A percentile compares a stretch with the other conserved stretches of the same genome.
Conservation (phyloP, 2,113 vertebrate genomes). For the Rhynchomys soricoides region DNA sequence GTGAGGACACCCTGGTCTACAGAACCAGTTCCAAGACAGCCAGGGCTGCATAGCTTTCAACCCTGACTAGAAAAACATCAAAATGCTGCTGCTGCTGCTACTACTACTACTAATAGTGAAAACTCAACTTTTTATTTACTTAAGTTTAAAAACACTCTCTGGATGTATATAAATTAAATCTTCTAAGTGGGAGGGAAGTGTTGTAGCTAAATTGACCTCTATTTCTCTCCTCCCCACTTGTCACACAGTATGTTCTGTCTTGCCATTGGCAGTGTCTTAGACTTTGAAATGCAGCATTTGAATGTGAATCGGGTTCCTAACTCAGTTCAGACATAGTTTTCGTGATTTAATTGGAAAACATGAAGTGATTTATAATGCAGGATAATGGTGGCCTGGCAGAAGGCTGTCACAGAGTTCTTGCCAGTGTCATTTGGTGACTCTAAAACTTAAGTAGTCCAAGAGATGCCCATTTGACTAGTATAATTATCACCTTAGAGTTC, state of each 20-base stretch:
- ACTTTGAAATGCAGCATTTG: neutral
- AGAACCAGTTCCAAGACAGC: neutral
- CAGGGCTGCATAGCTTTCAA: neutral
- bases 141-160: neutral
- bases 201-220: neutral
- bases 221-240: neutral
- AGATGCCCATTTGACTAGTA: neutral
- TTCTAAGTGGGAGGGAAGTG: conserved; percentile 3
- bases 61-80: neutral
- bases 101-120: too few relatives aligned
- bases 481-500: neutral
- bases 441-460: neutral
- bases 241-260: neutral
- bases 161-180: neutral
- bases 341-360: neutral
- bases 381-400: neutral
- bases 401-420: neutral
- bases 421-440: neutral
- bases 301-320: neutral
- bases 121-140: too few relatives aligned
- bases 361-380: neutral
- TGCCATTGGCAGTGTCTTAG: neutral
- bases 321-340: neutral
- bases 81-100: too few relatives aligned
- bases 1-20: neutral